Percentiles rank a stretch among this genome's conserved stretches.
phyloP scores from a whole-genome alignment of 1,140 invertebrate genomes.

The Eriocheir sinensis region DNA sequence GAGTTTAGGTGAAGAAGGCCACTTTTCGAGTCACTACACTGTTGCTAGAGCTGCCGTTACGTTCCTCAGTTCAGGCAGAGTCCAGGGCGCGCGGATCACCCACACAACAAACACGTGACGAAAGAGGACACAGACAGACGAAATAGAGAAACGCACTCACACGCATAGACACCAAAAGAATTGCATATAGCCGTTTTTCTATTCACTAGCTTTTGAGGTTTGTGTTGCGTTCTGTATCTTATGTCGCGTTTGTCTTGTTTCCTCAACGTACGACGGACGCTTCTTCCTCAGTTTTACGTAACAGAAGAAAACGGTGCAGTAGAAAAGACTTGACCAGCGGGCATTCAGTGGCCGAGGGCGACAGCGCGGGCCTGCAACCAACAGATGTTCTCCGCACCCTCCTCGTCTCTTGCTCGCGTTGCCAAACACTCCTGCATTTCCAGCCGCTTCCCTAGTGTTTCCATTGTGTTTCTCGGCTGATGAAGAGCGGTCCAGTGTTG shows the following conservation, averaged over 20 bases:
- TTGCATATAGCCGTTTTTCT: slow-evolving; percentile 4
- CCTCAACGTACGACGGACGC: neutral
- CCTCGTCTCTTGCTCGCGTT: neutral
- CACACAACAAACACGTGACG: too few species aligned
- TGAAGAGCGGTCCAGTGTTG: slow-evolving; percentile 11
- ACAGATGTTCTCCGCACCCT: neutral
- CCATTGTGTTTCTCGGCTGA: neutral
- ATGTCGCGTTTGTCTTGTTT: neutral
- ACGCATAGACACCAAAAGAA: neutral
- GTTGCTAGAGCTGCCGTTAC: too few species aligned
- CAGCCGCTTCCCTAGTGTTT: neutral
- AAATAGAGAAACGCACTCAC: neutral
- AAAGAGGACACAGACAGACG: too few species aligned
- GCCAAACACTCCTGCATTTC: neutral
- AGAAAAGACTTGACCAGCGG: neutral
- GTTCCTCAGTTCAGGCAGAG: neutral
- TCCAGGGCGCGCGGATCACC: too few species aligned
- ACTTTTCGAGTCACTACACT: neutral
- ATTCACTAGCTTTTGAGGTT: too few species aligned
- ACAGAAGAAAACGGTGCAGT: neutral
- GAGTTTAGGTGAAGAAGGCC: neutral
- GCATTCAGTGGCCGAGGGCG: neutral
- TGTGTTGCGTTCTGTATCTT: too few species aligned
- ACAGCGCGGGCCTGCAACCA: neutral
- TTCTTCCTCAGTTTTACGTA: too few species aligned